These are phyloP conservation scores for Octodon degus DNA, from an alignment of 2,113 vertebrate genomes.

Conservation along the genomic window DNA sequence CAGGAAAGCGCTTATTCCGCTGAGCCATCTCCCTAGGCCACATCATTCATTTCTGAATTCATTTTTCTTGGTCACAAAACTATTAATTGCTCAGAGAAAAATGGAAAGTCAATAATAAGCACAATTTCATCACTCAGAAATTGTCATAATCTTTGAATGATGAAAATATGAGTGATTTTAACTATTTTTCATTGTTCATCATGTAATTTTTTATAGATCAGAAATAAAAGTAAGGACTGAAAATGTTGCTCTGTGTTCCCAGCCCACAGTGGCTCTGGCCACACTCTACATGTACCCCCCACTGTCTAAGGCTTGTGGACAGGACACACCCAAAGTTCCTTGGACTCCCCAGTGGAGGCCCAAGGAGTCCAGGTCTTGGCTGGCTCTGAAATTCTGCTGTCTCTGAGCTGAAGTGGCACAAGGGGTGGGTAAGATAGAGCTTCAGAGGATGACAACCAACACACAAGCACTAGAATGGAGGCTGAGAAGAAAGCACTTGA, in stretches of 20 bases:
- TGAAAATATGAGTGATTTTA: not conserved
- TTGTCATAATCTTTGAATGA: not conserved
- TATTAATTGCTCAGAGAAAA: not conserved
- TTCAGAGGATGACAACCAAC: not conserved
- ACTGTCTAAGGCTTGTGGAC: not conserved
- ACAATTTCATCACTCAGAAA: not conserved
- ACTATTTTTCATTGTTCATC: not conserved
- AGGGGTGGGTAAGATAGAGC: no score
- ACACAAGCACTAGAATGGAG: not conserved
- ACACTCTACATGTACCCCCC: not conserved
- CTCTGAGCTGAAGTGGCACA: not conserved
- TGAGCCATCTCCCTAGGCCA: no score
- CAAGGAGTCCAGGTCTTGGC: not conserved
- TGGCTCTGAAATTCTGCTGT: not conserved
- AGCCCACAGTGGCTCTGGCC: not conserved
- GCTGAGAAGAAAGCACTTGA: not conserved
- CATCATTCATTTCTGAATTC: not conserved
- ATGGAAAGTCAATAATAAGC: not conserved
- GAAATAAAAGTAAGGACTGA: not conserved
- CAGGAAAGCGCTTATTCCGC: no score
- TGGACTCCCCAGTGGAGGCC: not conserved
- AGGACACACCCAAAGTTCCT: not conserved
- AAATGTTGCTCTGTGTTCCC: not conserved
- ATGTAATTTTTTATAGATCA: not conserved
- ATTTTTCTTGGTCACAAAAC: constrained; percentile 12